Percentiles rank a stretch among this genome's conserved stretches.
Conservation (phyloP, 2,113 vertebrate genomes). For the Platycercus adscitus region DNA sequence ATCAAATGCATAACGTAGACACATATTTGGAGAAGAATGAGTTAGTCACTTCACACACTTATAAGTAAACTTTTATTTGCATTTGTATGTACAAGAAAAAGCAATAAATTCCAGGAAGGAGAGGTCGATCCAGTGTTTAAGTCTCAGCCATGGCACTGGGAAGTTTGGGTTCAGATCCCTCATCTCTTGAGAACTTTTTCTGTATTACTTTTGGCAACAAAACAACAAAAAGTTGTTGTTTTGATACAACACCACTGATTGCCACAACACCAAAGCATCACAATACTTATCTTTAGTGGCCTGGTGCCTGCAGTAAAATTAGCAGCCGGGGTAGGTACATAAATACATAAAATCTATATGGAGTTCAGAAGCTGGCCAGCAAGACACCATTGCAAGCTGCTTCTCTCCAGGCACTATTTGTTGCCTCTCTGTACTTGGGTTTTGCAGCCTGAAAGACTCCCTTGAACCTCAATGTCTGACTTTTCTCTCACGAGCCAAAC, state of each 20-base stretch:
- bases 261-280: not conserved
- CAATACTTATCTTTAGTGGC: not conserved
- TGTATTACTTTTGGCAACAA: not conserved
- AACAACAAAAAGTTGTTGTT: no score
- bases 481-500: not conserved
- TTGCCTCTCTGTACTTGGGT: not conserved
- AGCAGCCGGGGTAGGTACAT: not conserved
- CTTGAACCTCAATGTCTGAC: not conserved
- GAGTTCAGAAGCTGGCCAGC: not conserved
- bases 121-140: not conserved
- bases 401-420: not conserved
- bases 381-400: not conserved
- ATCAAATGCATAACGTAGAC: not conserved
- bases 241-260: not conserved
- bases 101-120: not conserved
- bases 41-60: not conserved
- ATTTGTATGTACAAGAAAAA: not conserved
- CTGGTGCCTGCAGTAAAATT: not conserved
- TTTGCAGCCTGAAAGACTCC: not conserved
- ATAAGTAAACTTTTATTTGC: not conserved
- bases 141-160: not conserved
- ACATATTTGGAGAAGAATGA: not conserved
- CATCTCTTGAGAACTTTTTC: accelerated
- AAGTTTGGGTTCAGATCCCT: not conserved
- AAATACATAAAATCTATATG: not conserved